phyloP scores from a whole-genome alignment of 2,113 vertebrate genomes.

The Planiliza haematocheilus region DNA sequence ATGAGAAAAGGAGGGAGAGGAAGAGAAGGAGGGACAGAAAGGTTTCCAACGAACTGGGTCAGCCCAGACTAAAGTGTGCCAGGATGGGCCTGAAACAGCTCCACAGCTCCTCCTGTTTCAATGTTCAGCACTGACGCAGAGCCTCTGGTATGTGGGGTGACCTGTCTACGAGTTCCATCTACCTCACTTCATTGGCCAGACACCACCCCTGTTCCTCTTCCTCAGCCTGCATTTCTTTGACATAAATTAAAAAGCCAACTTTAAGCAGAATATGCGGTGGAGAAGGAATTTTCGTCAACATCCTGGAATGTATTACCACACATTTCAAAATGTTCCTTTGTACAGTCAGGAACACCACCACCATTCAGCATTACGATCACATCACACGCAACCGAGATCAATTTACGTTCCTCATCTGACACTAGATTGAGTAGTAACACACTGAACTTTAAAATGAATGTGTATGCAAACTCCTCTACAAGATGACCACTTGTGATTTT shows the following conservation, averaged over 20 bases:
- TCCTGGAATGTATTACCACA: slow-evolving; percentile 54
- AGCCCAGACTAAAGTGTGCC: slow-evolving; percentile 51
- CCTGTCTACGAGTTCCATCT: slow-evolving; percentile 72
- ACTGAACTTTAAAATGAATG: not conserved
- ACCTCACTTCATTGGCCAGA: slow-evolving; percentile 67
- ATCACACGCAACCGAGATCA: no score
- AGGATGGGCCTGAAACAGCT: slow-evolving; percentile 63
- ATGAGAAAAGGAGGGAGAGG: slow-evolving; percentile 36
- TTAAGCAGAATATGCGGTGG: slow-evolving; percentile 48
- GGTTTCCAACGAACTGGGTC: slow-evolving; percentile 53
- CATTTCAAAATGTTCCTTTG: slow-evolving; percentile 43
- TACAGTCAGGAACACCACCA: slow-evolving; percentile 26
- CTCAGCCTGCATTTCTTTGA: slow-evolving; percentile 52
- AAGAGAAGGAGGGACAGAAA: slow-evolving; percentile 22
- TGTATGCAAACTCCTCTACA: not conserved
- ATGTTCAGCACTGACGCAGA: slow-evolving; percentile 68
- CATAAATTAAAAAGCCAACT: slow-evolving; percentile 60
- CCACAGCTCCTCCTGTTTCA: slow-evolving; percentile 68
- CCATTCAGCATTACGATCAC: slow-evolving; percentile 9
- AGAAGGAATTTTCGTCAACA: slow-evolving; percentile 62
- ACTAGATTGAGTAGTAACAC: not conserved
- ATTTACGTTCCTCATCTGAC: no score
- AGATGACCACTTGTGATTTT: no score
- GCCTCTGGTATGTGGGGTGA: slow-evolving; percentile 79
- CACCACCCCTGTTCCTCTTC: slow-evolving; percentile 44